Conservation (phyloP, 2,113 vertebrate genomes). For the Aix galericulata region DNA sequence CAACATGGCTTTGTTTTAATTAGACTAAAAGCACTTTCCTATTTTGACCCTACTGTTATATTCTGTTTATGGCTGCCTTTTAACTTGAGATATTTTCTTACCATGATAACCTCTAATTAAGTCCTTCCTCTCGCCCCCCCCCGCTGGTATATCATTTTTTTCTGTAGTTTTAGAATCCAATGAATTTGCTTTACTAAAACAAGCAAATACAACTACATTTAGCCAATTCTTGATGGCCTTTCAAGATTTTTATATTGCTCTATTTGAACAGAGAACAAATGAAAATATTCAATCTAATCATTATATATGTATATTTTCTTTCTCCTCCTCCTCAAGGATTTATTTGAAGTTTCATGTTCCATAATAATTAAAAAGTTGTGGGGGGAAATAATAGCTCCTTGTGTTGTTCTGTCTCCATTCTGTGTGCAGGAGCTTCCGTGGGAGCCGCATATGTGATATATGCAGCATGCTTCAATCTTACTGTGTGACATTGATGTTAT, state of each 20-base stretch:
- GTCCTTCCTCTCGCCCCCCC: neutral
- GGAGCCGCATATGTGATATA: accelerated
- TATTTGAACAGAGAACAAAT: neutral
- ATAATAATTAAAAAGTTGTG: too few species aligned
- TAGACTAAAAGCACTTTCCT: neutral
- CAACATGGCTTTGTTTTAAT: neutral
- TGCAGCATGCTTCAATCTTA: neutral
- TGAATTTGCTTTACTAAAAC: neutral
- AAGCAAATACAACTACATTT: neutral
- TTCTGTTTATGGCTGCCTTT: neutral
- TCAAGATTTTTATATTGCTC: neutral
- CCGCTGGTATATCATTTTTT: neutral
- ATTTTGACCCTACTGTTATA: neutral
- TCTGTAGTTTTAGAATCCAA: neutral
- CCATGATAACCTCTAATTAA: neutral
- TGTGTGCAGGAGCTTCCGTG: neutral
- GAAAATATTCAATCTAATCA: neutral
- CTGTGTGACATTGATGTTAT: neutral
- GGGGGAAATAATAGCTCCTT: neutral
- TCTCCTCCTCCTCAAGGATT: neutral
- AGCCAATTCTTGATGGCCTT: neutral
- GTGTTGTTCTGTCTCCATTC: neutral
- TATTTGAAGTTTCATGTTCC: neutral
- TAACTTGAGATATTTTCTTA: neutral
- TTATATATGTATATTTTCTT: neutral